Base-by-base conservation (phyloP, 2,113 vertebrate genomes). In the Picathartes gymnocephalus region DNA sequence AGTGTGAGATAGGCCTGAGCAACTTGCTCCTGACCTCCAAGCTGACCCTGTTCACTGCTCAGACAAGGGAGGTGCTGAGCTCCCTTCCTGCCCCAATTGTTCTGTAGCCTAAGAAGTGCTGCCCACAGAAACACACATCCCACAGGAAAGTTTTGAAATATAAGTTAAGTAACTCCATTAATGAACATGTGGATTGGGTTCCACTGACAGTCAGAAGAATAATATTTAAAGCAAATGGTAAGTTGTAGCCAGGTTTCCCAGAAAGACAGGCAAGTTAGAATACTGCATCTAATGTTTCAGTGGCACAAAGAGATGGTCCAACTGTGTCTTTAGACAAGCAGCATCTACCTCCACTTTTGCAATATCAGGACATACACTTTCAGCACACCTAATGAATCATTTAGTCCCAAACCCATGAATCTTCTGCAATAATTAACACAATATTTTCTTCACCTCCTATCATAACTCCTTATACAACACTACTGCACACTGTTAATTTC, bases 401-500 rank as follows among this genome's bases (percentile, higher is more conserved):
- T 65, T 27, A 0, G 0, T 50, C 54, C 35, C 62, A 69, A 94
- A 93, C 4, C 19, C 10, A 94, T 72, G 39, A 54, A 66, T 31
- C 16, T 47, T 37, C 71, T 16, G 8, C 10, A 42, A 53, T 25
- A 88, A 86, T 37, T 83, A 69, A 45, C 17, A 56, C 14, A 35
- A 0, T 19, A 35, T 72, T 57, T 86, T 86, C 57, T 64, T 79
- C 74, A 45, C 28, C 18, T 88, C 70, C 5, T 25, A 28, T 39
- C 0, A 0, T 66, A 91, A 42, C 35, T 87, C 68, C 30, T 51
- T 53, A 69, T 5, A 65, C 20, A 78, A n/a, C 0, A 1, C 27
- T 35, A 42, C 37, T 11, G 4, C 22, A 47, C 37, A 15, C 1
- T 39, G 56, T 39, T 71, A 70, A 86, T 81, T 11, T 2, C 39